Evolutionary conservation across 2,113 vertebrate species (phyloP), one percentile per base, ranked within the genome.

Genomic region (Megaceryle torquata): DNA sequence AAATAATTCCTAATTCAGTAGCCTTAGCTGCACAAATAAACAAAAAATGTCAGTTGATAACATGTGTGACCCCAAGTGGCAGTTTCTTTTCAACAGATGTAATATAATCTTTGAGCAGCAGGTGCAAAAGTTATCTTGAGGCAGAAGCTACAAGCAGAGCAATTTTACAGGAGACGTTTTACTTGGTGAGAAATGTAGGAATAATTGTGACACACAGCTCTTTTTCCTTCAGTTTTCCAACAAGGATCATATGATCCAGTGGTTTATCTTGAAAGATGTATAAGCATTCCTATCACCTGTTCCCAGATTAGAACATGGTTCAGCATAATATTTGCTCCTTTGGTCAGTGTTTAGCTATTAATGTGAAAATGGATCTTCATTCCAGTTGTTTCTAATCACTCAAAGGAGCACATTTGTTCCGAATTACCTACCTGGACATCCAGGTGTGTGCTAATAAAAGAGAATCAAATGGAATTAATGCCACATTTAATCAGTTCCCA

Each of bases 91-190:
- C 93, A 96, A 67, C 63, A 97, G 86, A 93, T 60, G 56, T 33
- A 29, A 80, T 92, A 95, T 97, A 95, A 96, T 97, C 95, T 97
- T 94, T 92, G 84, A 98, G 91, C 76, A 81, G 89, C 93, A 96
- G 93, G 93, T 96, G 85, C 57, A 95, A 84, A 96, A 93, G 79
- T 94, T 93, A 94, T 76, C 92, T 94, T 13, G 57, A 97, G 94
- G 82, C 83, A 97, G 64, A 95, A 97, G 95, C 82, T 69, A 93
- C 87, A 94, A 95, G 61, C 13, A 92, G 69, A 91, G 26, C 54
- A 93, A 87, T 96, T 97, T 95, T 78, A 93, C 10, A 93, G 18
- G 48, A 93, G 72, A 92, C 7, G 7, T 81, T 93, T 75, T 60
- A 69, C 53, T 91, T 83, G 46, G 89, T 85, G 75, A 86, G 71